Conservation (phyloP, 2,113 vertebrate species). For the Asarcornis scutulata region DNA sequence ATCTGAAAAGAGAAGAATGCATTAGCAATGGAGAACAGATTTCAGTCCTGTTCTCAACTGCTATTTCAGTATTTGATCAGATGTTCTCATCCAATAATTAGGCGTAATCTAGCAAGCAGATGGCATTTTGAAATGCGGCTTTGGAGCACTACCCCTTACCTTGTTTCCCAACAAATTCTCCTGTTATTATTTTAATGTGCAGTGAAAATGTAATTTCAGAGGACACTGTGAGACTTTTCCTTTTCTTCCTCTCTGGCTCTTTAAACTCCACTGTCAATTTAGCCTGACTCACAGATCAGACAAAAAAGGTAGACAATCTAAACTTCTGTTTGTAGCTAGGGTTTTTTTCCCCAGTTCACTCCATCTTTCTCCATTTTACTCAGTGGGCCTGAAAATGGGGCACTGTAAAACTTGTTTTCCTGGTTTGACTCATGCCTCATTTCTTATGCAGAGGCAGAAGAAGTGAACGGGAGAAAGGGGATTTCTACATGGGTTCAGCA, state of each 20-base stretch:
- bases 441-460: neutral
- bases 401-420: neutral
- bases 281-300: neutral
- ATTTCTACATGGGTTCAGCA: neutral
- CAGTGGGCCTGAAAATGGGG: neutral
- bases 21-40: neutral
- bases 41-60: neutral
- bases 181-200: neutral
- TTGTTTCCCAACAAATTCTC: neutral
- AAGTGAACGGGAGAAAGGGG: neutral
- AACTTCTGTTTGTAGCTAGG: neutral
- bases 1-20: neutral
- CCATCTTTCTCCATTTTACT: neutral
- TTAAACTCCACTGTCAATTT: neutral
- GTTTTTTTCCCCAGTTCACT: neutral
- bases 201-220: neutral
- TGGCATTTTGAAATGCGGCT: neutral
- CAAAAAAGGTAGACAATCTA: neutral
- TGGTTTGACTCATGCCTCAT: neutral
- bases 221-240: neutral
- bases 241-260: neutral
- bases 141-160: neutral
- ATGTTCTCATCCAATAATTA: neutral
- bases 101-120: neutral
- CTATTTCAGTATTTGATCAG: neutral